Conservation (phyloP, 1,140 invertebrate genomes). For the Riptortus pedestris region DNA sequence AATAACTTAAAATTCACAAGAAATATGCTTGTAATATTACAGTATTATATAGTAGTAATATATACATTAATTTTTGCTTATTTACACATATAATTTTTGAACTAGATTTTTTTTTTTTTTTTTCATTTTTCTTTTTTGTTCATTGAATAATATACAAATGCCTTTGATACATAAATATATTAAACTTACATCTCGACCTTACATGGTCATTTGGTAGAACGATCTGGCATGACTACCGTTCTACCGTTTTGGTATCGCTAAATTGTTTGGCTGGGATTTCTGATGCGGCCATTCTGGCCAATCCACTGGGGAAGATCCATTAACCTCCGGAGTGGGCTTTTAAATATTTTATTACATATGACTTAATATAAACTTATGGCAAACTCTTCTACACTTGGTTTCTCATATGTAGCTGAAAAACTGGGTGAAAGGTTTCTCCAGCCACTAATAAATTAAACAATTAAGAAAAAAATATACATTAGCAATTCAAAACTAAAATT, state of each 20-base stretch:
- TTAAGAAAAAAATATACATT: no score
- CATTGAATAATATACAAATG: constrained; percentile 8
- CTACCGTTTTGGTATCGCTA: neutral
- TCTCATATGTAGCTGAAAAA: no score
- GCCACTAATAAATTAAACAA: no score
- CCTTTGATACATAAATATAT: constrained; percentile 18
- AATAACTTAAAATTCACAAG: constrained; percentile 27
- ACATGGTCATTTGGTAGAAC: neutral
- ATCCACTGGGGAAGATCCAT: no score
- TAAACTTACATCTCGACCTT: constrained; percentile 3
- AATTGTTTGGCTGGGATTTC: neutral
- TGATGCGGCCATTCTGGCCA: no score
- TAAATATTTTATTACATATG: no score
- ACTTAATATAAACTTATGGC: no score
- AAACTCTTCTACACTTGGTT: no score
- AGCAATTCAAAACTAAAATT: no score
- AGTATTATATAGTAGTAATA: constrained; percentile 17
- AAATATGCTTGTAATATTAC: constrained; percentile 21
- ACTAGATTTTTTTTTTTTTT: constrained; percentile 13
- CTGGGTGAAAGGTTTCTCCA: no score
- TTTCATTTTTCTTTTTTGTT: neutral
- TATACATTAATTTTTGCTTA: constrained; percentile 13
- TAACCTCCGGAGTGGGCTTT: no score
- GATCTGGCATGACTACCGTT: neutral
- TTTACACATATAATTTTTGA: constrained; percentile 18